A percentile compares a stretch with the other conserved stretches of the same genome.
These are phyloP conservation scores for Tauraco erythrolophus DNA, from an alignment of 2,113 vertebrate species.

Conservation along the genomic window DNA sequence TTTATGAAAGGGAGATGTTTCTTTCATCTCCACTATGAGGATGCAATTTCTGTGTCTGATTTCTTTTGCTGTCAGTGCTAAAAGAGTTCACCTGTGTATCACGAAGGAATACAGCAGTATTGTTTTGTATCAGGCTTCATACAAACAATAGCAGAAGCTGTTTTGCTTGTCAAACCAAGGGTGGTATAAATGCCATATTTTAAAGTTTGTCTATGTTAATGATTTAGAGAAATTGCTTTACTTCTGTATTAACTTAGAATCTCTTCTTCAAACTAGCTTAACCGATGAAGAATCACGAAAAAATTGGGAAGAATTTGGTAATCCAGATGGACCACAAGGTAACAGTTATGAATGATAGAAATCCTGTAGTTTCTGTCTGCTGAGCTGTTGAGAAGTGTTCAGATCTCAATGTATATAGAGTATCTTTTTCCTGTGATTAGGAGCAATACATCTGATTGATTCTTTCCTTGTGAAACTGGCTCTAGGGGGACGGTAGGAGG, in stretches of 20 bases:
- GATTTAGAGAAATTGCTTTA: background rate
- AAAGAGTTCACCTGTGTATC: background rate
- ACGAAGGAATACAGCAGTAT: background rate
- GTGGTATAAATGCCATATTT: background rate
- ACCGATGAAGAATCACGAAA: constrained; percentile 93
- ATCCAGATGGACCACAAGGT: constrained; percentile 97
- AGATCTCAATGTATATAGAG: background rate
- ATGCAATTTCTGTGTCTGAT: background rate
- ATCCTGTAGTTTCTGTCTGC: background rate
- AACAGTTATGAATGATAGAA: background rate
- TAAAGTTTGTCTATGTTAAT: background rate
- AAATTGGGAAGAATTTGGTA: constrained; percentile 93
- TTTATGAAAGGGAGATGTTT: background rate
- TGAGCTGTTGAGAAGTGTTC: background rate
- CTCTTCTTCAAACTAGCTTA: constrained; percentile 80
- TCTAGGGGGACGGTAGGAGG: background rate
- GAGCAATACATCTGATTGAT: background rate
- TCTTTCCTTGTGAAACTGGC: background rate
- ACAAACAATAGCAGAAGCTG: background rate
- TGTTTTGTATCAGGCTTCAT: background rate
- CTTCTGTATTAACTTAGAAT: background rate
- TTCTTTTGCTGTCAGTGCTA: background rate
- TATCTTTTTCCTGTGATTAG: background rate
- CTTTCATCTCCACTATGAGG: background rate
- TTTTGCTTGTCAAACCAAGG: background rate